Conservation (phyloP, 2,113 vertebrate species). For the Fregata magnificens region DNA sequence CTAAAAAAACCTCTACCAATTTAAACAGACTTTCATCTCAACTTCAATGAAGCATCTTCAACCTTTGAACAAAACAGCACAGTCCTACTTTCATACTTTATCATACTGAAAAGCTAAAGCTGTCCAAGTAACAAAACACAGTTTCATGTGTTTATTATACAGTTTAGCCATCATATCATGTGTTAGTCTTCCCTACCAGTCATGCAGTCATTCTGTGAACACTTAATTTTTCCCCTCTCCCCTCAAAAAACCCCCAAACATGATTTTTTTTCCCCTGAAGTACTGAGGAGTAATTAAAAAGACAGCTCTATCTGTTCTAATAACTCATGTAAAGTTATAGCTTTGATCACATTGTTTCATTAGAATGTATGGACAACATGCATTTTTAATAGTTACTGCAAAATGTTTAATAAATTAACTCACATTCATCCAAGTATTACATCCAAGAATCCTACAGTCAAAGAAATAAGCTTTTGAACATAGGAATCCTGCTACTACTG, state of each 20-base stretch:
- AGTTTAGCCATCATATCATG: background rate
- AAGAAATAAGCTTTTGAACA: background rate
- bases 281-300: background rate
- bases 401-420: background rate
- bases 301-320: background rate
- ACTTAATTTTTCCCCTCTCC: background rate
- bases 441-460: background rate
- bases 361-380: background rate
- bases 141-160: background rate
- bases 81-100: background rate
- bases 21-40: background rate
- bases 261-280: background rate
- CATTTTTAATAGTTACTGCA: background rate
- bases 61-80: background rate
- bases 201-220: background rate
- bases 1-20: background rate
- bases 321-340: background rate
- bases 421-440: background rate
- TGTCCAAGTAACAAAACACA: background rate
- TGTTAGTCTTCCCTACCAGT: background rate
- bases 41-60: background rate
- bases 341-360: background rate
- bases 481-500: background rate
- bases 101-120: background rate
- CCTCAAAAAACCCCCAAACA: rapidly evolving